phyloP scores from a whole-genome alignment of 2,113 vertebrate species.

The Oceanodroma tethys region DNA sequence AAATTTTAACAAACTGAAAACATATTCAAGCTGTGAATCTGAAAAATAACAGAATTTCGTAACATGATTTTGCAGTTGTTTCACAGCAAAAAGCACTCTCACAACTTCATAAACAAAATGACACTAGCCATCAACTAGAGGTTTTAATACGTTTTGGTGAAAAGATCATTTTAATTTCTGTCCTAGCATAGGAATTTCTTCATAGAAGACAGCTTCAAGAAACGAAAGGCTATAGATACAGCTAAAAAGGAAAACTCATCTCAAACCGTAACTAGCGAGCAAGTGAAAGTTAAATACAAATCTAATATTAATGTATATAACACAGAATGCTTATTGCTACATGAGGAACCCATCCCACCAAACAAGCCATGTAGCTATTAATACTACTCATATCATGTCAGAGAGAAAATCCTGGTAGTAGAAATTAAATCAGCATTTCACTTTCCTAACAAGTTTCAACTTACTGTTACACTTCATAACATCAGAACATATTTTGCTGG shows the following conservation, averaged over 20 bases:
- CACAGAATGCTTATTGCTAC: background rate
- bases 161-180: background rate
- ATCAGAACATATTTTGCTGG: background rate
- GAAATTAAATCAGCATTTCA: background rate
- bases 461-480: background rate
- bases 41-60: conserved; percentile 54
- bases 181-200: background rate
- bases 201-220: background rate
- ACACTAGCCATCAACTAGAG: background rate
- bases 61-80: conserved; percentile 14
- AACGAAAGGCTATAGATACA: background rate
- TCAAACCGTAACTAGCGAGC: background rate
- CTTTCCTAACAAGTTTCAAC: background rate
- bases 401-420: background rate
- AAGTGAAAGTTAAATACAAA: background rate
- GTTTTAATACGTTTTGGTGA: background rate
- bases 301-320: background rate
- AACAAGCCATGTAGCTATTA: background rate
- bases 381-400: background rate
- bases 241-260: background rate
- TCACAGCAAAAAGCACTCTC: background rate
- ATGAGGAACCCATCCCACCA: background rate
- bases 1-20: conserved; percentile 55
- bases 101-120: background rate
- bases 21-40: conserved; percentile 43